Base-by-base conservation (phyloP, 2,113 vertebrate species). In the Aix galericulata region DNA sequence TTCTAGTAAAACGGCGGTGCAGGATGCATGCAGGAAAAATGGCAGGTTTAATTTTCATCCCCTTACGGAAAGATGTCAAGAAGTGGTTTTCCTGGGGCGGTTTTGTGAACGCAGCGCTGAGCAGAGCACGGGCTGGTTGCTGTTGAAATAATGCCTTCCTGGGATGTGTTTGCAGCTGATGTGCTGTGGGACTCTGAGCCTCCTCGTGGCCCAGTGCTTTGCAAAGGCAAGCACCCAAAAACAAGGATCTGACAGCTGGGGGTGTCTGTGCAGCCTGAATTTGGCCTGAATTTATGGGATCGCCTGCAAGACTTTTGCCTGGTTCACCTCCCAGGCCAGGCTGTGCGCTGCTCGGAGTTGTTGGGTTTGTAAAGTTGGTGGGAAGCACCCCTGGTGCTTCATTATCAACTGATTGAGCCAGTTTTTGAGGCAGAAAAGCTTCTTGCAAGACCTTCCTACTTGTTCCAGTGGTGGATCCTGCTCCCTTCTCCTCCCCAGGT, bases 301-400 rank as follows among this genome's bases (percentile, higher is more conserved):
- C 15, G 4, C 16, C 34, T 83, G 3, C 46, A 48, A 48, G 20
- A 22, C 1, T 20, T 77, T 23, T 44, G 20, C 15, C 15, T 44
- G 48, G 2, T 60, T 60, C 0, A 0, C 4, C 26, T 71, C 22
- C 5, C 6, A 50, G 60, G 59, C 5, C 1, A 0, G 13, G 17
- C 34, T 2, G 17, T 12, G 59, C 3, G 9, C 34, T 5, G 55
- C 75, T 69, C 56, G 18, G 31, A 17, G 56, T 58, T 8, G 58
- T 42, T 42, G 63, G 38, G 60, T 42, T 8, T 8, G 2, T 1
- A 4, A 2, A 48, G 5, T 46, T 0, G 5, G 11, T 4, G 18
- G 46, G 81, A 50, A 59, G 10, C 10, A 3, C 53, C 7, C 88
- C 46, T 40, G 32, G 66, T 59, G 17, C 50, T 60, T 11, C 9